Evolutionary conservation across 2,888 invertebrate species (phyloP).

Genomic region (Hylaea fasciaria): DNA sequence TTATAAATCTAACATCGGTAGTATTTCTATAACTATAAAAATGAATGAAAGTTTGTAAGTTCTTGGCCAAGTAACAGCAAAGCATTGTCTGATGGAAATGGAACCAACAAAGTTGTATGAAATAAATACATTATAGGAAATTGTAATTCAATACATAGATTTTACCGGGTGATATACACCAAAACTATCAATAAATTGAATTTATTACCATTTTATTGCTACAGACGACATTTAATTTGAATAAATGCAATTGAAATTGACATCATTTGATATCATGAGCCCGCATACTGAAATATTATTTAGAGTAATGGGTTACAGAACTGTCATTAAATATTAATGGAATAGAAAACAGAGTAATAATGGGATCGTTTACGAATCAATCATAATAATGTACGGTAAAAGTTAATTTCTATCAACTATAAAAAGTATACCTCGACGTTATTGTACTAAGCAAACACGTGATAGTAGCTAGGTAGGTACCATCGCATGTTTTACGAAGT

Average conservation of each 20-base stretch:
- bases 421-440: too few species aligned
- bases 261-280: conserved; percentile 41
- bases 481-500: not conserved
- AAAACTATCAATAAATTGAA: conserved; percentile 54
- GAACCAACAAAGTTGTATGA: not conserved
- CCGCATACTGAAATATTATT: conserved; percentile 31
- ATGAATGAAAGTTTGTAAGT: conserved; percentile 8
- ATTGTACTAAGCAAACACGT: too few species aligned
- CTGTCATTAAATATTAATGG: conserved; percentile 6
- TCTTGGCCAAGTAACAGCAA: conserved; percentile 7
- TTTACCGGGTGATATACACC: conserved; percentile 22
- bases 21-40: conserved; percentile 10
- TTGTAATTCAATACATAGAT: conserved; percentile 12
- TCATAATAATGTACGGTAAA: not conserved
- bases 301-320: conserved; percentile 30
- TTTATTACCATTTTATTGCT: conserved; percentile 54
- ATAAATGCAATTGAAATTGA: conserved; percentile 52
- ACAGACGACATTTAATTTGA: conserved; percentile 49
- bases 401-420: not conserved
- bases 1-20: not conserved
- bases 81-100: not conserved
- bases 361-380: not conserved
- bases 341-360: not conserved
- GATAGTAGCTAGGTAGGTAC: too few species aligned
- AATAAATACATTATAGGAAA: conserved; percentile 1